These are phyloP conservation scores for Drosophila setosimentum DNA, from an alignment of 2,888 invertebrate species.

Conservation along the genomic window DNA sequence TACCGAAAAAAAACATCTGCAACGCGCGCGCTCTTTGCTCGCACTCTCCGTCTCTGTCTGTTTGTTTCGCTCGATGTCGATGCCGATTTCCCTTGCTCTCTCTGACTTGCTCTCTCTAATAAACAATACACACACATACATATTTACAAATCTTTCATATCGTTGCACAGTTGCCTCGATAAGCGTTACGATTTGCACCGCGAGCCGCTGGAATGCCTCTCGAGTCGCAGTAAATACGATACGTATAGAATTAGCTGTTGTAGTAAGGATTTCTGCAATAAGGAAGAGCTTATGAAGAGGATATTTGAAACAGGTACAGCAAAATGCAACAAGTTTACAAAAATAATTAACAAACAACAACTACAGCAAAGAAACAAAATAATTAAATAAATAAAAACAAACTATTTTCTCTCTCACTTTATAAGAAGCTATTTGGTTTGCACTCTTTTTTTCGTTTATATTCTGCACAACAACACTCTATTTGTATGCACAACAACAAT, in stretches of 20 bases:
- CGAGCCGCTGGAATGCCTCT: slow-evolving; percentile 85
- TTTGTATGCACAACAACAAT: slow-evolving; percentile 44
- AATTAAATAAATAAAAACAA: slow-evolving; percentile 27
- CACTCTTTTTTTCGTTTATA: slow-evolving; percentile 38
- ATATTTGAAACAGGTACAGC: slow-evolving; percentile 84
- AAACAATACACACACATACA: slow-evolving; percentile 16
- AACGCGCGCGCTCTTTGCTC: slow-evolving; percentile 34
- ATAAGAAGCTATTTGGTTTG: slow-evolving; percentile 52
- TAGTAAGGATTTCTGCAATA: slow-evolving; percentile 85
- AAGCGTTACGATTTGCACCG: slow-evolving; percentile 85
- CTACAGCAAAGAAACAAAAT: slow-evolving; percentile 12
- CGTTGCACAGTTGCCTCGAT: slow-evolving; percentile 82
- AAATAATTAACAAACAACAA: slow-evolving; percentile 22
- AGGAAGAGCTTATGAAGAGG: slow-evolving; percentile 84
- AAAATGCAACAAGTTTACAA: slow-evolving; percentile 24
- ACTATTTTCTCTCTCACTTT: slow-evolving; percentile 29
- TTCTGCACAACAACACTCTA: slow-evolving; percentile 32
- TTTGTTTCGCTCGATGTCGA: slow-evolving; percentile 33
- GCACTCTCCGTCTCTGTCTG: slow-evolving; percentile 33
- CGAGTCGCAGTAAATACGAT: slow-evolving; percentile 84
- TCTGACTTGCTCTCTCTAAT: slow-evolving; percentile 12
- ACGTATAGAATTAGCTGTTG: slow-evolving; percentile 85
- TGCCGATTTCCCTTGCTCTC: slow-evolving; percentile 41
- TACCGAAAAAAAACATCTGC: slow-evolving; percentile 7
- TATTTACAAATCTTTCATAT: slow-evolving; percentile 48